Conservation (phyloP, 30 jellyfish, hydroid and myxozoan genomes). For the Hydra vulgaris region DNA sequence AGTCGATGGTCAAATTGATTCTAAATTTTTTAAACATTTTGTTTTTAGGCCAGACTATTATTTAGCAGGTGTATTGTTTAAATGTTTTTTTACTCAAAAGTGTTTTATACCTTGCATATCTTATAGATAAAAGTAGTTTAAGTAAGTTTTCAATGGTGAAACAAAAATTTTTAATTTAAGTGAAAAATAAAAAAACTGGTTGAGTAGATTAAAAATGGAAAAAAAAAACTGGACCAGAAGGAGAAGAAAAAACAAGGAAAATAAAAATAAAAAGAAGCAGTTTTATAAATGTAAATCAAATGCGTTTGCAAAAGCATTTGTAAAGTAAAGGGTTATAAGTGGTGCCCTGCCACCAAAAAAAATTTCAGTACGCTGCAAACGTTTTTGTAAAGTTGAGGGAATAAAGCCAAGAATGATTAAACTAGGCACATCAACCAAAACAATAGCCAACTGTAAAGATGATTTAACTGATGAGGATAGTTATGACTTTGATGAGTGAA, state of each 20-base stretch:
- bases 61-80: not conserved
- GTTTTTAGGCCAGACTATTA: not conserved
- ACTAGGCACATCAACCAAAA: too few relatives aligned
- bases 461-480: too few relatives aligned
- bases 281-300: not conserved
- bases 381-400: too few relatives aligned
- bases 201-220: not conserved
- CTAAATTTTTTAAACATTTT: not conserved
- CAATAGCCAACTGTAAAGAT: too few relatives aligned
- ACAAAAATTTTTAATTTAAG: not conserved
- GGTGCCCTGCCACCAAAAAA: too few relatives aligned
- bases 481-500: too few relatives aligned
- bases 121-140: not conserved
- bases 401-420: too few relatives aligned
- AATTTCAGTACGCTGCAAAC: too few relatives aligned
- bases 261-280: not conserved
- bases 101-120: not conserved
- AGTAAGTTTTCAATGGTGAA: not conserved
- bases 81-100: not conserved
- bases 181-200: not conserved
- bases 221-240: not conserved
- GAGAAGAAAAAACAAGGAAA: not conserved
- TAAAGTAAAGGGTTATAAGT: too few relatives aligned
- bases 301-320: not conserved
- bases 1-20: not conserved